A percentile compares a stretch with the other conserved stretches of the same genome.
These are phyloP conservation scores for Melanostoma mellinum DNA, from an alignment of 2,888 invertebrate species.

Conservation along the genomic window DNA sequence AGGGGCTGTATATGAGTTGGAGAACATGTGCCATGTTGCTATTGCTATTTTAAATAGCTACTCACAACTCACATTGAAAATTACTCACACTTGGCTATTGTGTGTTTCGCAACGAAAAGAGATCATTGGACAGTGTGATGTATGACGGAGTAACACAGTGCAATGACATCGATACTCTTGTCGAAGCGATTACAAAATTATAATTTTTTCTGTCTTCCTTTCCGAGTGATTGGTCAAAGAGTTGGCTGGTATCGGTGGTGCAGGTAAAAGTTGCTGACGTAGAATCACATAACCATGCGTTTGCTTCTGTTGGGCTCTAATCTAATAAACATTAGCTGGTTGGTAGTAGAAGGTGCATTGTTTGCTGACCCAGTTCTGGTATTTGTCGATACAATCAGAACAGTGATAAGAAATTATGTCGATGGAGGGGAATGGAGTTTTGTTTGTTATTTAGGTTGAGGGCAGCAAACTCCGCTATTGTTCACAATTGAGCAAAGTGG, in stretches of 20 bases:
- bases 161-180: slow-evolving; percentile 49
- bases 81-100: slow-evolving; percentile 19
- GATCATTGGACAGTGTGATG: slow-evolving; percentile 19
- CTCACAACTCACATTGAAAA: slow-evolving; percentile 25
- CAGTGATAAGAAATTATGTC: too few species aligned
- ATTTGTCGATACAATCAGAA: too few species aligned
- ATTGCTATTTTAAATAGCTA: slow-evolving; percentile 13
- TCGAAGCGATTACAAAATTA: slow-evolving; percentile 42
- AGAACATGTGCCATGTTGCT: slow-evolving; percentile 25
- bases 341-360: too few species aligned
- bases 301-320: too few species aligned
- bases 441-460: too few species aligned
- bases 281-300: too few species aligned
- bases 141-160: neutral
- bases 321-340: too few species aligned
- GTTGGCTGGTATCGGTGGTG: slow-evolving; percentile 9
- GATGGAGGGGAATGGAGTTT: too few species aligned
- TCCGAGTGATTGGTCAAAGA: slow-evolving; percentile 10
- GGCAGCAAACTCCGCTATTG: too few species aligned
- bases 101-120: slow-evolving; percentile 12
- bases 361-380: too few species aligned
- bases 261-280: neutral
- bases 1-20: slow-evolving; percentile 3
- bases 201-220: slow-evolving; percentile 6
- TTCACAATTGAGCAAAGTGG: too few species aligned